Base-by-base conservation (phyloP, 2,113 vertebrate species). In the Sylvilagus bachmani region DNA sequence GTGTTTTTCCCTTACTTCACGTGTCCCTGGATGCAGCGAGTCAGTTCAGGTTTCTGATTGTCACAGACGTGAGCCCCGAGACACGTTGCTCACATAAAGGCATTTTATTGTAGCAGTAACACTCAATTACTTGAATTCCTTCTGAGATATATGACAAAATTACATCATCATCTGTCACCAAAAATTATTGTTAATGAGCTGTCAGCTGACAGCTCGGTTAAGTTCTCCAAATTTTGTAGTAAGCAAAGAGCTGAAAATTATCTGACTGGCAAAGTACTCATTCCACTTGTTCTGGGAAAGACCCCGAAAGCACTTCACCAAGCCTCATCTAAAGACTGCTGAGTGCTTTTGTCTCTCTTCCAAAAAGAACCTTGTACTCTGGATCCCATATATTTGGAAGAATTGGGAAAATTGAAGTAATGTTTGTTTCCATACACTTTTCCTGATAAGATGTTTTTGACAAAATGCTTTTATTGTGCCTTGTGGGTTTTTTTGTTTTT, bases 131-230 rank as follows among this genome's bases (percentile, higher is more conserved):
- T 93, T 93, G 33, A 93, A 91, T 93, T 94, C n/a, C 71, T 96
- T 91, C 90, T 95, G 92, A 94, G 53, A 1, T 88, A 62, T 71
- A 80, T 96, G 86, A 90, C 94, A 97, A 83, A 83, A 80, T 91
- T 94, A 93, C 75, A 55, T 95, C 90, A 93, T 91, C 44, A 93
- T 85, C 64, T 93, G 71, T 96, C 94, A 84, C 92, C 36, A 64
- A 69, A 93, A 96, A 91, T 96, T 95, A 95, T 93, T 96, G 93
- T 93, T 96, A 88, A 95, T 94, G 61, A 55, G 81, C 62, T 95
- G 29, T 93, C 55, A 92, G 64, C 66, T 95, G 75, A 91, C 61
- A 74, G 36, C 53, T 95, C 96, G 97, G 13, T 66, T 90, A 91
- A 51, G 51, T 69, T 53, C 51, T 95, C n/a, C 66, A 95, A 80